A percentile compares a stretch with the other conserved stretches of the same genome.
Evolutionary conservation across 2,113 vertebrate genomes (phyloP).

Genomic region (Aegypius monachus): DNA sequence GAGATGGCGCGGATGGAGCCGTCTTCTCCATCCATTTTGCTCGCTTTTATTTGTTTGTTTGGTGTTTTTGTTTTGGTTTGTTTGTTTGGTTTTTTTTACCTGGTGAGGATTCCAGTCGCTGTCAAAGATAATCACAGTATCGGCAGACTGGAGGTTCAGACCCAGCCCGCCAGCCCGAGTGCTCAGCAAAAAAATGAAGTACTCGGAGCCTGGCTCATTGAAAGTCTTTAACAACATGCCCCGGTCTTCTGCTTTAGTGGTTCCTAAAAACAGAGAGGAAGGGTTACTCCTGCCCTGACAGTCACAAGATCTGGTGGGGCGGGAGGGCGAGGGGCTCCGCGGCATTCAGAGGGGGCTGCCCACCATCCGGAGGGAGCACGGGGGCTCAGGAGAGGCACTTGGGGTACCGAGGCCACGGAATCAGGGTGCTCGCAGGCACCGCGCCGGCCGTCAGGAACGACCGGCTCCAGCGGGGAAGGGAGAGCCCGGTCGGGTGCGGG

Average conservation of each 20-base stretch:
- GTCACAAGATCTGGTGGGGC: no score
- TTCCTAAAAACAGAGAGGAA: slow-evolving; percentile 64
- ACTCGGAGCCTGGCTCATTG: slow-evolving; percentile 88
- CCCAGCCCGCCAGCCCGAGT: slow-evolving; percentile 93
- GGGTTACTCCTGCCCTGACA: not conserved
- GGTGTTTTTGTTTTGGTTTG: not conserved
- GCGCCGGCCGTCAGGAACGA: no score
- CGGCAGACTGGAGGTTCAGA: slow-evolving; percentile 92
- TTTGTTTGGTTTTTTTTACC: slow-evolving; percentile 67
- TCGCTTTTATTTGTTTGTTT: not conserved
- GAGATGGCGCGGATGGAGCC: not conserved
- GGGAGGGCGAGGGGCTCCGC: not conserved
- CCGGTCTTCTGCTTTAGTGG: slow-evolving; percentile 95
- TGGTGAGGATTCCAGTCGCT: slow-evolving; percentile 99
- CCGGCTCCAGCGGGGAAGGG: not conserved
- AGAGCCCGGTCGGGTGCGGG: not conserved
- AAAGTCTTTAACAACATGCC: slow-evolving; percentile 94
- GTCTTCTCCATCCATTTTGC: not conserved
- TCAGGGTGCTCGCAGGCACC: no score
- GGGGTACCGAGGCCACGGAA: fast-evolving
- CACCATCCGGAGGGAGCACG: not conserved
- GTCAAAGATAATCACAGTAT: slow-evolving; percentile 96
- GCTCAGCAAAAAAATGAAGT: slow-evolving; percentile 95
- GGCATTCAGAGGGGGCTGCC: not conserved
- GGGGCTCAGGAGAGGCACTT: no score